These are phyloP conservation scores for Trichosurus vulpecula DNA, from an alignment of 2,797 vertebrate genomes.

Conservation along the genomic window DNA sequence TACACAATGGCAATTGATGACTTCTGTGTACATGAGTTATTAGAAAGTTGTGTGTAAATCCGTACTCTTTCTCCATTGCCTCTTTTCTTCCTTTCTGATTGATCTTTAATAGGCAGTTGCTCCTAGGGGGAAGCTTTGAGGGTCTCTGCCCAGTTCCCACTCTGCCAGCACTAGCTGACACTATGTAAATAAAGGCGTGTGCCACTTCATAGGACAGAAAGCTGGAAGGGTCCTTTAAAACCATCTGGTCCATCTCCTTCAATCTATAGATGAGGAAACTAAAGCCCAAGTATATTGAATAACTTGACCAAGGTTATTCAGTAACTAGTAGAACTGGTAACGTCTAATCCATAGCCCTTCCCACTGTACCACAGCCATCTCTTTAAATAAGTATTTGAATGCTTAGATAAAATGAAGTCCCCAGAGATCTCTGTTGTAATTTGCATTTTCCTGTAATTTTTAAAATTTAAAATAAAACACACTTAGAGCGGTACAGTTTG, in stretches of 20 bases:
- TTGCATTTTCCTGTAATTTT: neutral
- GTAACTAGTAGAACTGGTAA: neutral
- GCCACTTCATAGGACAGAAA: neutral
- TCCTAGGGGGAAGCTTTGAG: neutral
- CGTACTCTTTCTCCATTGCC: neutral
- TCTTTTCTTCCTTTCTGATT: neutral
- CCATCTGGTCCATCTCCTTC: neutral
- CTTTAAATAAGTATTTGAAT: neutral
- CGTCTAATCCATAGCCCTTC: neutral
- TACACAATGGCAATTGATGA: neutral
- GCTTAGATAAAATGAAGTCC: neutral
- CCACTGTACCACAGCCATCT: neutral
- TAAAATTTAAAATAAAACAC: neutral
- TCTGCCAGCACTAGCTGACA: neutral
- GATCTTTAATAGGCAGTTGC: neutral
- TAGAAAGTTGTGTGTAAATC: neutral
- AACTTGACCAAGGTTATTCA: neutral
- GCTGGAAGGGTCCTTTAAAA: neutral
- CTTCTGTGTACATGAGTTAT: neutral
- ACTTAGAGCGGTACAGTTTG: neutral
- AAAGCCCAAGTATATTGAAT: neutral
- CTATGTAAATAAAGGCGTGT: neutral
- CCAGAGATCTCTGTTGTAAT: neutral
- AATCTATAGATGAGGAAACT: slow-evolving; percentile 4
- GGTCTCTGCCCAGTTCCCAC: neutral